phyloP scores from a whole-genome alignment of 2,797 vertebrate genomes.

The Chloroceryle amazona region DNA sequence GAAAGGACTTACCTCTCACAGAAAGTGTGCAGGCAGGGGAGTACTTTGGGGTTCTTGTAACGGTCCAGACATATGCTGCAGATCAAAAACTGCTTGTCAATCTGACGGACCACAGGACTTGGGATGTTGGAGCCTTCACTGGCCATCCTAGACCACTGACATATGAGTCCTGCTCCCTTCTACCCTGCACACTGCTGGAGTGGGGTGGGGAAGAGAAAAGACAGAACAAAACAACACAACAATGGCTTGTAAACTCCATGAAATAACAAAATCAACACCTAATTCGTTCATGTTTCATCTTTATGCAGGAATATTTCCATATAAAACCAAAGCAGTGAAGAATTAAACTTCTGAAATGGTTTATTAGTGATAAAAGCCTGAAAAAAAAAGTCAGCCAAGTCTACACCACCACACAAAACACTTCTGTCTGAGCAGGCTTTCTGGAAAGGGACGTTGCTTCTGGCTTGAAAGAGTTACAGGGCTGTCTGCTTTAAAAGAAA shows the following conservation, averaged over 20 bases:
- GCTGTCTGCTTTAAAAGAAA: conserved; percentile 22
- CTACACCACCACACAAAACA: not conserved
- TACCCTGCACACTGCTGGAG: conserved; percentile 87
- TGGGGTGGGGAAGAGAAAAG: not conserved
- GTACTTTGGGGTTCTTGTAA: conserved; percentile 98
- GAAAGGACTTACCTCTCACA: conserved; percentile 92
- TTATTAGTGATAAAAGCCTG: not conserved
- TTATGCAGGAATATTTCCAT: not conserved
- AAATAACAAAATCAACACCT: not conserved
- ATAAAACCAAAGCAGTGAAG: not conserved
- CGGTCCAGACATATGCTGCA: conserved; percentile 99
- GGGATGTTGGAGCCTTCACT: conserved; percentile 94
- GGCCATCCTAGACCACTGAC: conserved; percentile 96
- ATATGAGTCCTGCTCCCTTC: conserved; percentile 85
- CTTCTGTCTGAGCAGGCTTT: not conserved
- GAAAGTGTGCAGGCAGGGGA: conserved; percentile 98
- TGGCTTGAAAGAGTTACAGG: not conserved
- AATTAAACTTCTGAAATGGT: not conserved
- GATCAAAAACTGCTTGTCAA: conserved; percentile 99
- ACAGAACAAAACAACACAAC: conserved; percentile 16
- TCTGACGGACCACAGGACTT: conserved; percentile 97
- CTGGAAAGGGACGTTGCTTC: not conserved
- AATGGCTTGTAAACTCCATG: not conserved
- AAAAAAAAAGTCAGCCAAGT: not conserved
- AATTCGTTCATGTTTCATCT: not conserved